These are phyloP conservation scores for Xylota segnis DNA, from an alignment of 2,888 invertebrate genomes.

Conservation along the genomic window DNA sequence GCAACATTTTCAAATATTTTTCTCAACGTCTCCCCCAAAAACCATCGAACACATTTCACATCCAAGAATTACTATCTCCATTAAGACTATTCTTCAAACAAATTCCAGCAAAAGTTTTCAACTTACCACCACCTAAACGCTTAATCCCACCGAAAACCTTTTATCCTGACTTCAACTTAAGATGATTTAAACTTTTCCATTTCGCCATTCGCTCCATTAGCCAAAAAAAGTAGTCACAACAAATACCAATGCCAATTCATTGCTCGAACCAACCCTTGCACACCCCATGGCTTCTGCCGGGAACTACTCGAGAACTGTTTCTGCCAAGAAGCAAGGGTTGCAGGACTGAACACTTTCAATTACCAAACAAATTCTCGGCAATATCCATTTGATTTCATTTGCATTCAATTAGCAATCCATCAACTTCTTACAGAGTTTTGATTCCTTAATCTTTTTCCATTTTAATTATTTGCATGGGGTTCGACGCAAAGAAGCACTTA, in stretches of 20 bases:
- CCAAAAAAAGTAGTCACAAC: constrained; percentile 57
- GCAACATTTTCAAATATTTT: no score
- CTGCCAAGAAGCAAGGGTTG: constrained; percentile 41
- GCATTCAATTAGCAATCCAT: constrained; percentile 80
- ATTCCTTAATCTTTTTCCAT: constrained; percentile 71
- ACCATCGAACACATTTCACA: no score
- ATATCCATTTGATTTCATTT: constrained; percentile 79
- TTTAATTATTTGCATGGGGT: constrained; percentile 23
- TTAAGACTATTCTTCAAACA: no score
- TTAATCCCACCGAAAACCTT: constrained; percentile 10
- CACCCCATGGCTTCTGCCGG: background rate
- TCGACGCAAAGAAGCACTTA: constrained; percentile 38
- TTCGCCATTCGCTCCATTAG: constrained; percentile 65
- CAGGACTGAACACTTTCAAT: constrained; percentile 37
- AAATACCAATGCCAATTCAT: constrained; percentile 64
- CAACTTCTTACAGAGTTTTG: constrained; percentile 78
- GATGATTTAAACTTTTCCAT: constrained; percentile 57
- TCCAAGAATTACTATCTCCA: no score
- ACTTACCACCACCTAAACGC: background rate
- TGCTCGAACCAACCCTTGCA: constrained; percentile 21
- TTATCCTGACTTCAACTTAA: constrained; percentile 24
- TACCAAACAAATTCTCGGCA: constrained; percentile 50
- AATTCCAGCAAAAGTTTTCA: background rate
- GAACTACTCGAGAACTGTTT: constrained; percentile 14
- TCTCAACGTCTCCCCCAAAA: no score